These are phyloP conservation scores for Helicoverpa armigera DNA, from an alignment of 1,140 invertebrate genomes.

Conservation along the genomic window DNA sequence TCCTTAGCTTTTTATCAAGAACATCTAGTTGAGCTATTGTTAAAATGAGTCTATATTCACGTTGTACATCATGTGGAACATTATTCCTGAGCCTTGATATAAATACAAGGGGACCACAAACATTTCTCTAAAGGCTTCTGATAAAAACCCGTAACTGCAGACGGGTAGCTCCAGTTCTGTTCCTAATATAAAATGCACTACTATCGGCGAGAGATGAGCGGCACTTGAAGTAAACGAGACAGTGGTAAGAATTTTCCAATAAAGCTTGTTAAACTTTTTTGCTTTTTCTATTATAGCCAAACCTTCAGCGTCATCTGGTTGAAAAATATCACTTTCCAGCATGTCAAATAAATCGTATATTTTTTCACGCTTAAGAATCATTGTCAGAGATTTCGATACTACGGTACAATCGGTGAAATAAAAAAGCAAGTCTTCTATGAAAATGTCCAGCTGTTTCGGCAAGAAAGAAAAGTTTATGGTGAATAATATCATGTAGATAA, in stretches of 20 bases:
- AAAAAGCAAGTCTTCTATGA: slow-evolving; percentile 72
- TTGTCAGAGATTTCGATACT: slow-evolving; percentile 68
- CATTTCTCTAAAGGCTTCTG: slow-evolving; percentile 57
- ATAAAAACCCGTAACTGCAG: slow-evolving; percentile 69
- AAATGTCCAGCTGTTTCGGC: slow-evolving; percentile 64
- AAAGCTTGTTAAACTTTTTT: slow-evolving; percentile 67
- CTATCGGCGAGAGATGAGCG: slow-evolving; percentile 57
- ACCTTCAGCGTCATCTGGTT: slow-evolving; percentile 60
- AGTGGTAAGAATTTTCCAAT: slow-evolving; percentile 65
- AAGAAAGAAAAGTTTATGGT: slow-evolving; percentile 71
- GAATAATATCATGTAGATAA: slow-evolving; percentile 57
- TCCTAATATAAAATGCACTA: slow-evolving; percentile 58
- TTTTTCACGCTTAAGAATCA: slow-evolving; percentile 59
- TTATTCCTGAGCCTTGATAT: slow-evolving; percentile 70
- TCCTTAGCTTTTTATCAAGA: slow-evolving; percentile 62
- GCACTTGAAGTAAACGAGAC: slow-evolving; percentile 63
- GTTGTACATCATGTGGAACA: slow-evolving; percentile 68
- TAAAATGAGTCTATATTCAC: slow-evolving; percentile 71
- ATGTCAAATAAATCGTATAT: slow-evolving; percentile 63
- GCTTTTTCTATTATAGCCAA: slow-evolving; percentile 62
- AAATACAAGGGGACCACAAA: slow-evolving; percentile 69
- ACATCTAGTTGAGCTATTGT: slow-evolving; percentile 72
- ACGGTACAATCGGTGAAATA: slow-evolving; percentile 66
- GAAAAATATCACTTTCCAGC: slow-evolving; percentile 70
- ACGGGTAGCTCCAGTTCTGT: slow-evolving; percentile 61